Conservation (phyloP, 2,113 vertebrate species). For the Antechinus flavipes region DNA sequence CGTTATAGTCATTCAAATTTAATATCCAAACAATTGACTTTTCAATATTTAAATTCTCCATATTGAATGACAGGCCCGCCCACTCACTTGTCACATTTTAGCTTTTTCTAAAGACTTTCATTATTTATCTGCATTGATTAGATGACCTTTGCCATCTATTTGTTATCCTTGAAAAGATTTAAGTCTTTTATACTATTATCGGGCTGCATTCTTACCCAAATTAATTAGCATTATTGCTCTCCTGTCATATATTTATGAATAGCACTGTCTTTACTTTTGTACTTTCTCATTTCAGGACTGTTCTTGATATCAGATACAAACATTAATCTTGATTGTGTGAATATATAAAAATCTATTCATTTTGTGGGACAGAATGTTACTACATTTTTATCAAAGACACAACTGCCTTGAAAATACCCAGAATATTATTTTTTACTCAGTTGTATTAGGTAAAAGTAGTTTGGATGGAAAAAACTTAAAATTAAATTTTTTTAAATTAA, state of each 20-base stretch:
- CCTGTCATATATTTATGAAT: constrained; percentile 49
- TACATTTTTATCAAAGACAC: constrained; percentile 15
- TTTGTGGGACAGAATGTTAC: neutral
- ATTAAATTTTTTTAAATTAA: too few species aligned
- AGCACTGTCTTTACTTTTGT: constrained; percentile 32
- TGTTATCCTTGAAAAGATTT: constrained; percentile 58
- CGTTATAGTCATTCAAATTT: constrained; percentile 60
- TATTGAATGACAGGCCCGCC: constrained; percentile 58
- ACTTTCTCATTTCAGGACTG: constrained; percentile 22
- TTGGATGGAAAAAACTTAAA: too few species aligned
- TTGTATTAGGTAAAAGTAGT: too few species aligned
- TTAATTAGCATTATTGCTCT: constrained; percentile 68
- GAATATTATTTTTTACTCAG: too few species aligned
- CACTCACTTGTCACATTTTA: constrained; percentile 66
- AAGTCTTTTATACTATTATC: constrained; percentile 50
- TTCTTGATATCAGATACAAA: neutral
- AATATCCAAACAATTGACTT: constrained; percentile 65
- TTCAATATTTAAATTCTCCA: constrained; percentile 63
- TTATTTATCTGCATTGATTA: constrained; percentile 76
- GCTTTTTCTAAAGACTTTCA: constrained; percentile 59
- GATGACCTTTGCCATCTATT: constrained; percentile 53
- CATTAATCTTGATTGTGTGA: neutral
- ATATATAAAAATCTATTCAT: neutral
- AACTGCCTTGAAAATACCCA: too few species aligned
- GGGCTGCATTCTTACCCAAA: constrained; percentile 24